Conservation (phyloP, 92 coral and sea anemone genomes). For the Palythoa caribaeorum region DNA sequence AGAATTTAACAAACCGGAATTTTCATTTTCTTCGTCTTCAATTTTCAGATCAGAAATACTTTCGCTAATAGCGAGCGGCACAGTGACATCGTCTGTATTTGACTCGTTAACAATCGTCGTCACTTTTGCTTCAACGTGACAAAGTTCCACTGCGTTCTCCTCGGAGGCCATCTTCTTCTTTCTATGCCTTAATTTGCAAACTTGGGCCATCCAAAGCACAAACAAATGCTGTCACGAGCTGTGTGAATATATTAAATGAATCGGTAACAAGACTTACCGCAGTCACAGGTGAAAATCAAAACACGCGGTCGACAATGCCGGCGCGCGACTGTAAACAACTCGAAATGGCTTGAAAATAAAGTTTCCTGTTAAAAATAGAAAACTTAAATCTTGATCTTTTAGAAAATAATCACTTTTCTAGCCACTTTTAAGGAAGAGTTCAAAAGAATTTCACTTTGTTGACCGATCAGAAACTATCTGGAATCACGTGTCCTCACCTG, state of each 20-base stretch:
- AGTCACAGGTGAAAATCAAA: slow-evolving; percentile 41
- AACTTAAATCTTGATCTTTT: not conserved
- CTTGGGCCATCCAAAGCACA: slow-evolving; percentile 44
- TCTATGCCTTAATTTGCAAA: slow-evolving; percentile 34
- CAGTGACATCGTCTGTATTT: slow-evolving; percentile 24
- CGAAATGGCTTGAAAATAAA: not conserved
- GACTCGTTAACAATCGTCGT: not conserved
- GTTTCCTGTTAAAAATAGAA: not conserved
- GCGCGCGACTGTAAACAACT: slow-evolving; percentile 20
- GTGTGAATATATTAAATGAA: slow-evolving; percentile 26
- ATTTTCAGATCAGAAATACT: slow-evolving; percentile 43
- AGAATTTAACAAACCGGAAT: slow-evolving; percentile 32
- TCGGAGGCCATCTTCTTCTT: slow-evolving; percentile 42
- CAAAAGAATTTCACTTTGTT: not conserved
- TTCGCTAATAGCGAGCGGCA: slow-evolving; percentile 38
- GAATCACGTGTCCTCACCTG: slow-evolving; percentile 46
- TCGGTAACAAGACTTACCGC: slow-evolving; percentile 19
- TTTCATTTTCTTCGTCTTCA: slow-evolving; percentile 43
- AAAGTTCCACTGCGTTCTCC: slow-evolving; percentile 35
- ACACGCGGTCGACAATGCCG: slow-evolving; percentile 35
- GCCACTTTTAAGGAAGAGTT: not conserved
- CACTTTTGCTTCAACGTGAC: slow-evolving; percentile 36
- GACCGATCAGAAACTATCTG: not conserved
- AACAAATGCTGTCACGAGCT: slow-evolving; percentile 25
- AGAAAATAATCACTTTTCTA: not conserved